A percentile compares a stretch with the other conserved stretches of the same genome.
Evolutionary conservation across 2,113 vertebrate species (phyloP).

Genomic region (Carollia perspicillata): DNA sequence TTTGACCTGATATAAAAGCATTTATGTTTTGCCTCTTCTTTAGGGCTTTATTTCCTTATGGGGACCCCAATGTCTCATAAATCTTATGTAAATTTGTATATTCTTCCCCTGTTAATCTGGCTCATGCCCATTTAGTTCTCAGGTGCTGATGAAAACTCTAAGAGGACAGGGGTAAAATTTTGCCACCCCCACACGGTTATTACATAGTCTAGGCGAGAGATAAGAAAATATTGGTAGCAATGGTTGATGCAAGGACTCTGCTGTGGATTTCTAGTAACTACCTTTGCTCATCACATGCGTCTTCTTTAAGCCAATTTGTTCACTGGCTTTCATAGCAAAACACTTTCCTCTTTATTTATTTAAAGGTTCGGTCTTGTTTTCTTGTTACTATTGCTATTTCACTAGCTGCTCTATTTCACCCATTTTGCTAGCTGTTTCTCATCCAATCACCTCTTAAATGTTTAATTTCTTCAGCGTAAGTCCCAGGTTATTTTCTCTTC

Average conservation of each 20-base stretch:
- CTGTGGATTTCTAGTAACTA: background rate
- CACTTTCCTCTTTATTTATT: background rate
- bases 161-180: background rate
- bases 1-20: background rate
- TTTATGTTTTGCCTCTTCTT: background rate
- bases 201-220: background rate
- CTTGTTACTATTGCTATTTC: background rate
- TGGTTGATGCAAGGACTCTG: accelerated
- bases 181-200: background rate
- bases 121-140: background rate
- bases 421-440: background rate
- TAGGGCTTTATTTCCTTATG: background rate
- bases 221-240: background rate
- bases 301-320: background rate
- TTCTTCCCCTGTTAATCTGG: background rate
- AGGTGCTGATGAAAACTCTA: background rate
- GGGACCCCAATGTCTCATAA: background rate
- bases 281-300: background rate
- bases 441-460: background rate
- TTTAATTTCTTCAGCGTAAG: background rate
- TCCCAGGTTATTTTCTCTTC: background rate
- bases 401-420: background rate
- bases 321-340: background rate
- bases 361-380: background rate
- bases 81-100: background rate